These are phyloP conservation scores for Arctocebus calabarensis DNA, from an alignment of 2,797 vertebrate species.

Conservation along the genomic window DNA sequence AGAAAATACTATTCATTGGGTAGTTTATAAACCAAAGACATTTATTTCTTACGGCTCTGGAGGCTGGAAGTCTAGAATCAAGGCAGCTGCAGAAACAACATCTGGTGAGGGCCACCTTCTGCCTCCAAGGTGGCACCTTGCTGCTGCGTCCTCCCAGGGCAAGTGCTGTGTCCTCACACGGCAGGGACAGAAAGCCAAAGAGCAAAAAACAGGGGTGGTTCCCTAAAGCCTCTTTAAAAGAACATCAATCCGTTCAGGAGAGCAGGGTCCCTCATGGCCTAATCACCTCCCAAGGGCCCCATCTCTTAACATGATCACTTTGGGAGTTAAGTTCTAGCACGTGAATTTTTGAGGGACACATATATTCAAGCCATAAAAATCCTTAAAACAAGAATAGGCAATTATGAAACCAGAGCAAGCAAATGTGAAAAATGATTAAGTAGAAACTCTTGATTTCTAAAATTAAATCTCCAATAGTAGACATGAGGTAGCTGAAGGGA, in stretches of 20 bases:
- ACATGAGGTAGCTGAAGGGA: background rate
- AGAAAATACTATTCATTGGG: background rate
- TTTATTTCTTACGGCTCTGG: background rate
- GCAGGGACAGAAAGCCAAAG: background rate
- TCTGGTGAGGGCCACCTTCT: background rate
- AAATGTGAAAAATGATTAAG: background rate
- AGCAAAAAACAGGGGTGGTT: background rate
- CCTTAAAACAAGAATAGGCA: background rate
- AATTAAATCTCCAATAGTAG: background rate
- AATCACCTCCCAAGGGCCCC: background rate
- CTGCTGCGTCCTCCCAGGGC: no score
- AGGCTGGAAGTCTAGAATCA: background rate
- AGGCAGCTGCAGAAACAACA: rapidly evolving
- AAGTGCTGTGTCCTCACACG: background rate
- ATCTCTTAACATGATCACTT: rapidly evolving
- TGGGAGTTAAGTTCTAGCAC: background rate
- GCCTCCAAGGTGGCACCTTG: background rate
- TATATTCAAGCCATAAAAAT: no score
- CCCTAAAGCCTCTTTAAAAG: background rate
- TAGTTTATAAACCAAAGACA: background rate
- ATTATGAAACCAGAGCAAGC: background rate
- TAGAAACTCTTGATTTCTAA: background rate
- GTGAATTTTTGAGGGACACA: background rate
- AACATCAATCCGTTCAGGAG: background rate
- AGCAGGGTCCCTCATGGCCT: background rate